phyloP scores from a whole-genome alignment of 2,888 invertebrate species.

The Heteromyza rotundicornis region DNA sequence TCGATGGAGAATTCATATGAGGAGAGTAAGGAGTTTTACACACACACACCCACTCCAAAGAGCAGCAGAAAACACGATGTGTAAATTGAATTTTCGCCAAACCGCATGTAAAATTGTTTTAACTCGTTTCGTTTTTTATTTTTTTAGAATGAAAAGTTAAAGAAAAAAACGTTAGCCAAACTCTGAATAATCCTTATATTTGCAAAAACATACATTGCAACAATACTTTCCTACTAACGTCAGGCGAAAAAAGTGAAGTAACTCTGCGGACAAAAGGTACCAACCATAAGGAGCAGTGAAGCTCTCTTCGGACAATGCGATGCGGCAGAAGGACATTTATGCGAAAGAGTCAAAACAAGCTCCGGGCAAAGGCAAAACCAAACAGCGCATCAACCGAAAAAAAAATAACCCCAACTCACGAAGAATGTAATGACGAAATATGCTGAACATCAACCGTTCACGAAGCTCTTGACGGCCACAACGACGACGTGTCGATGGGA shows the following conservation, averaged over 20 bases:
- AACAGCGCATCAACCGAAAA: background rate
- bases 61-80: conserved; percentile 11
- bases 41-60: conserved; percentile 8
- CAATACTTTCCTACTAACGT: background rate
- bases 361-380: background rate
- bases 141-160: background rate
- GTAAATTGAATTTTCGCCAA: conserved; percentile 32
- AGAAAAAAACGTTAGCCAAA: background rate
- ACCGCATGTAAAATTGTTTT: conserved; percentile 25
- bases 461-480: too few species aligned
- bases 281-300: background rate
- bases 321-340: conserved; percentile 12
- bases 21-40: too few species aligned
- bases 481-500: conserved; percentile 16
- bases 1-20: conserved; percentile 7
- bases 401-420: background rate
- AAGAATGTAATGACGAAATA: conserved; percentile 14
- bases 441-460: conserved; percentile 14
- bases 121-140: too few species aligned
- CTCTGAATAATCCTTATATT: background rate
- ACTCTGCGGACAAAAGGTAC: background rate
- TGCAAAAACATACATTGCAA: background rate
- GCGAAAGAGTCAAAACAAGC: conserved; percentile 11
- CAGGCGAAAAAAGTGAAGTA: too few species aligned
- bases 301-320: background rate